phyloP scores from a whole-genome alignment of 2,797 vertebrate genomes.

The Alexandromys oeconomus region DNA sequence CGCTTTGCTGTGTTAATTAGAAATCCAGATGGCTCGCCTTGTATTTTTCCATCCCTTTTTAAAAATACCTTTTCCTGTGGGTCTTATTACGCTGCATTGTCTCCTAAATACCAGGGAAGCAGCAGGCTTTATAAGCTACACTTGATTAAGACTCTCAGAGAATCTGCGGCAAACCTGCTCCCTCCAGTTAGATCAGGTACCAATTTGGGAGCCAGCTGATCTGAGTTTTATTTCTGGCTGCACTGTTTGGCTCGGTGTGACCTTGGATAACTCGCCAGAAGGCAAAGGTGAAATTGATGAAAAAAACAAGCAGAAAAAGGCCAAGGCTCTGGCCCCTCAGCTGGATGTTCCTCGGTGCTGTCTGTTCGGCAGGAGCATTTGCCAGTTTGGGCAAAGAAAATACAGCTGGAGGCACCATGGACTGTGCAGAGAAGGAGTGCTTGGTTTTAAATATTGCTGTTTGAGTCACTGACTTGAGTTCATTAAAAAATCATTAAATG shows the following conservation, averaged over 20 bases:
- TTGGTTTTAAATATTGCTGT: neutral
- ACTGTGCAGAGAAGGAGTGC: neutral
- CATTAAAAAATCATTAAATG: neutral
- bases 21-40: slow-evolving; percentile 1
- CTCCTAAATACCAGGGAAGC: neutral
- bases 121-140: neutral
- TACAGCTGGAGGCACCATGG: neutral
- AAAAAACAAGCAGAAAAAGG: neutral
- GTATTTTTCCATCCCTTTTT: neutral
- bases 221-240: slow-evolving; percentile 52
- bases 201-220: neutral
- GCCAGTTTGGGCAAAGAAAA: slow-evolving; percentile 11
- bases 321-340: neutral
- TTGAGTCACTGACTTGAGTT: neutral
- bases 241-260: neutral
- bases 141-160: slow-evolving; percentile 16
- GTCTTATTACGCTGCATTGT: neutral
- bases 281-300: neutral
- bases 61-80: slow-evolving; percentile 30
- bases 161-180: neutral
- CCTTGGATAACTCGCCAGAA: slow-evolving; percentile 29
- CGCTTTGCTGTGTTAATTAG: slow-evolving; percentile 38
- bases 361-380: neutral
- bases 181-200: neutral
- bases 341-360: neutral